phyloP scores from a whole-genome alignment of 2,113 vertebrate species.

The Pteronura brasiliensis region DNA sequence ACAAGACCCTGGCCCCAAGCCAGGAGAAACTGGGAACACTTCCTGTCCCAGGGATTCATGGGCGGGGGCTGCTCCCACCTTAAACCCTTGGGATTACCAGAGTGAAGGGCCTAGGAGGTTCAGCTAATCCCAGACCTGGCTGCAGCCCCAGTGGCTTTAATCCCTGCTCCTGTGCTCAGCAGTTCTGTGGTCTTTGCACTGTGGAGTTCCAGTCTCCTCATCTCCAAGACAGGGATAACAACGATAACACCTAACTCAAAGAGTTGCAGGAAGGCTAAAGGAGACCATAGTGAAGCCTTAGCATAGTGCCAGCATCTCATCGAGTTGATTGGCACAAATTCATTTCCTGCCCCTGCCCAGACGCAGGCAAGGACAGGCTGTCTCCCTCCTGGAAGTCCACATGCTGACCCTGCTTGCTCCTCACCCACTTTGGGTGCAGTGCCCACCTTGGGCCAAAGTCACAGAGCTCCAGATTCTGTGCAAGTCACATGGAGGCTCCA shows the following conservation, averaged over 20 bases:
- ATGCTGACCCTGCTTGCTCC: not conserved
- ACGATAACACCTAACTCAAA: not conserved
- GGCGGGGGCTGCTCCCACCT: slow-evolving; percentile 18
- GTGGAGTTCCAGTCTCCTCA: not conserved
- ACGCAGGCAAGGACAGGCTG: not conserved
- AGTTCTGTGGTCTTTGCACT: not conserved
- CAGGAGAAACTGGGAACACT: slow-evolving; percentile 63
- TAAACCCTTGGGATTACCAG: slow-evolving; percentile 22
- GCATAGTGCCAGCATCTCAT: not conserved
- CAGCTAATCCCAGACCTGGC: slow-evolving; percentile 19
- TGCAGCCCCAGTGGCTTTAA: not conserved
- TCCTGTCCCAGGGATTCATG: slow-evolving; percentile 47
- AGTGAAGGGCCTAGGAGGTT: slow-evolving; percentile 22
- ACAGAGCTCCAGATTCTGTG: not conserved
- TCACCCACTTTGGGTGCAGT: not conserved
- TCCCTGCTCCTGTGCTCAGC: not conserved
- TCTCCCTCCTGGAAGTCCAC: not conserved
- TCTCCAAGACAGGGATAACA: not conserved
- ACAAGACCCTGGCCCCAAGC: slow-evolving; percentile 66
- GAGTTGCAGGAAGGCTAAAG: not conserved
- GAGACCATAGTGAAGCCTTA: not conserved
- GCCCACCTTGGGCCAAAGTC: not conserved
- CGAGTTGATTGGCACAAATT: not conserved
- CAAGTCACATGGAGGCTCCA: not conserved
- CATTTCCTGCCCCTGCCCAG: not conserved